Conservation (phyloP, 2,888 invertebrate genomes). For the Hetaerina titia region DNA sequence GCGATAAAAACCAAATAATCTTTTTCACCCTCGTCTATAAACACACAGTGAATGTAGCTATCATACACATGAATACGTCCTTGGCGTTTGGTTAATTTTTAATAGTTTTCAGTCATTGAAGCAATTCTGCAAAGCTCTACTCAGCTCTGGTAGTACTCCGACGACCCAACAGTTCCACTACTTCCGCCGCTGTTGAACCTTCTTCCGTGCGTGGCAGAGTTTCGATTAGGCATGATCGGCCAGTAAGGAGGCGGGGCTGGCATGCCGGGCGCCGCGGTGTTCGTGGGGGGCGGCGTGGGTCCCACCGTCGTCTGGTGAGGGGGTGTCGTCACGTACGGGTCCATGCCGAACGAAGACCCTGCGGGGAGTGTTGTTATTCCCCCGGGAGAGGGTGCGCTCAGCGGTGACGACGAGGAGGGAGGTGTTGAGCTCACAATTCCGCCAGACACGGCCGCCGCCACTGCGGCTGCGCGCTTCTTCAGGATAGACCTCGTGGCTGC, state of each 20-base stretch:
- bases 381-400: constrained; percentile 36
- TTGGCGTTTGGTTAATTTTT: not conserved
- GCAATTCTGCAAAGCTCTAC: not conserved
- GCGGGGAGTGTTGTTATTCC: constrained; percentile 2
- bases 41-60: constrained; percentile 12
- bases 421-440: constrained; percentile 41
- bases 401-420: constrained; percentile 48
- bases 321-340: constrained; percentile 14
- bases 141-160: constrained; percentile 61
- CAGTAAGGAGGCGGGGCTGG: constrained; percentile 67
- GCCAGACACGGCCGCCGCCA: constrained; percentile 67
- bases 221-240: constrained; percentile 46
- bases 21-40: not conserved
- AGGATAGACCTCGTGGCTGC: constrained; percentile 79
- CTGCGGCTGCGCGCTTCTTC: constrained; percentile 79
- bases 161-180: constrained; percentile 2
- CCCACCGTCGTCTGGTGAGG: constrained; percentile 26
- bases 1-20: not conserved
- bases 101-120: not conserved
- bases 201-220: not conserved
- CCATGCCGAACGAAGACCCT: constrained; percentile 20
- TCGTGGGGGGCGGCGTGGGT: constrained; percentile 66
- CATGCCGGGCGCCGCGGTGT: constrained; percentile 68
- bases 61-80: constrained; percentile 30
- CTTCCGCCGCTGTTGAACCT: constrained; percentile 18